Percentiles rank a stretch among this genome's conserved stretches.
These are phyloP conservation scores for Anguilla japonica DNA, from an alignment of 2,113 vertebrate genomes.

Conservation along the genomic window DNA sequence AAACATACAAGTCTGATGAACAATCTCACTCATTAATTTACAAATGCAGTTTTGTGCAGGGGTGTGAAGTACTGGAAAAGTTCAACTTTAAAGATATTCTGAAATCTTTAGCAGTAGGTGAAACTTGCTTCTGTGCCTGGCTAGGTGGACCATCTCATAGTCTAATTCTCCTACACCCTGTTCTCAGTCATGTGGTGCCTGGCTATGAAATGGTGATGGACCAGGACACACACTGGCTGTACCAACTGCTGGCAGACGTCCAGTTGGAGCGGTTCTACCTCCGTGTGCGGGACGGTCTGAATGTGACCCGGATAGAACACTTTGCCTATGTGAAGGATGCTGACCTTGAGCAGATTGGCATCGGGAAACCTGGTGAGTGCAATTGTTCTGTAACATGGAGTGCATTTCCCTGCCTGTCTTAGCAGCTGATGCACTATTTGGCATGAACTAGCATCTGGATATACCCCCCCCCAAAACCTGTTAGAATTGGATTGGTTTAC, in stretches of 20 bases:
- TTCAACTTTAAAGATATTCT: not conserved
- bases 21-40: not conserved
- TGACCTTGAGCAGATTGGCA: conserved; percentile 82
- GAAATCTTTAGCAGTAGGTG: not conserved
- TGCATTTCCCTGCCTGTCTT: not conserved
- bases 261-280: conserved; percentile 84
- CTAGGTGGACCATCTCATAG: not conserved
- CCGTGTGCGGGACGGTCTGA: conserved; percentile 78
- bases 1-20: not conserved
- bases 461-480: not conserved
- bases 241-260: conserved; percentile 74
- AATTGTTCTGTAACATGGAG: not conserved
- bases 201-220: conserved; percentile 73
- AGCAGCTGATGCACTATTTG: not conserved
- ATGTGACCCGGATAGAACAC: conserved; percentile 80
- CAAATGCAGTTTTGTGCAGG: not conserved
- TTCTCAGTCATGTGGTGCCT: conserved; percentile 22
- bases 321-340: conserved; percentile 80
- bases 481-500: not conserved
- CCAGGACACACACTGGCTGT: conserved; percentile 77
- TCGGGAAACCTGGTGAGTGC: conserved; percentile 81
- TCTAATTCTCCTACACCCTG: conserved; percentile 18
- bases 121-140: not conserved
- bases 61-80: not conserved
- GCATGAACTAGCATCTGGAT: not conserved